Base-by-base conservation (phyloP, 1,140 invertebrate species). In the Diachasmimorpha longicaudata region DNA sequence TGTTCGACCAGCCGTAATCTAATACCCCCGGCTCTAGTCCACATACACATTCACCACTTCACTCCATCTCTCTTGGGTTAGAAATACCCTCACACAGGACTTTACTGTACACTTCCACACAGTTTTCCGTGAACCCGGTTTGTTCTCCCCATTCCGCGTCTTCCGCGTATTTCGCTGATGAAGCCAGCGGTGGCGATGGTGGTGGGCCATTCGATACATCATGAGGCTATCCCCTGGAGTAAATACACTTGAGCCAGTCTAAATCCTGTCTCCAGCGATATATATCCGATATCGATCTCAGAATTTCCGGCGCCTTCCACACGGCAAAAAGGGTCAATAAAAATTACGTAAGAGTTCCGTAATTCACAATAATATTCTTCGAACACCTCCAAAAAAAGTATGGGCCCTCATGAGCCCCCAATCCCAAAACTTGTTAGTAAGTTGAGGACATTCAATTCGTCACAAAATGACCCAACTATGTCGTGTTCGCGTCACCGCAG, bases 401-500 rank as follows among this genome's bases (percentile, higher is more conserved):
- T 63, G 58, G 4, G 21, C 23, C 14, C 58, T 63, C 58, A 31
- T 31, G 21, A 63, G 58, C 21, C 25, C 23, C 58, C 58, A 63
- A 63, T 19, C 9, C 0, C 9, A 25, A 63, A 63, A 63, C 21
- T 63, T 63, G 58, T 63, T 63, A 23, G 58, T 63, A 31, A 63
- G 21, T 42, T 63, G 58, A 63, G 58, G 58, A 25, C 58, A 63
- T 63, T 63, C 21, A 31, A 63, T 63, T 25, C 23, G 58, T 63
- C 58, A 55, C 21, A 70, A 72, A 71, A 19, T 42, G 48, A n/a
- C 75, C 67, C 75, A 67, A 70, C 72, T 68, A 42, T 25, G 66
- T 19, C 55, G 10, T 58, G 76, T 78, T 74, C 63, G 58, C 63
- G 74, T 75, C 48, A 39, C 70, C 77, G 81, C 79, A 71, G 46